Percentiles rank a stretch among this genome's conserved stretches.
These are phyloP conservation scores for Drosophila niveifrons DNA, from an alignment of 2,888 invertebrate genomes.

Conservation along the genomic window DNA sequence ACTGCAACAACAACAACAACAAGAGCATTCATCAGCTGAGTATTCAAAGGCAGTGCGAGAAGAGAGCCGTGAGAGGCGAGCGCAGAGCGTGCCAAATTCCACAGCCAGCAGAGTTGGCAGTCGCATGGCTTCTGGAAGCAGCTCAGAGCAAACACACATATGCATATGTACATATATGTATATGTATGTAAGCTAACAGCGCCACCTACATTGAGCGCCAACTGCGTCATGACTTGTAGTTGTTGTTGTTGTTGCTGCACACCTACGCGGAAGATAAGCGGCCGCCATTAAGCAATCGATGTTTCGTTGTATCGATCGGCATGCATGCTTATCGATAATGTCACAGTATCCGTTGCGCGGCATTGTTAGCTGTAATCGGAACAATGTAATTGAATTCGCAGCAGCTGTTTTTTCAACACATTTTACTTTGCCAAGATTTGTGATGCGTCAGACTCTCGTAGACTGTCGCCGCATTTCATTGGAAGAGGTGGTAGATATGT, in stretches of 20 bases:
- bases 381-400: conserved; percentile 20
- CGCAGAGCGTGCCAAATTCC: conserved; percentile 50
- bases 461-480: conserved; percentile 29
- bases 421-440: conserved; percentile 13
- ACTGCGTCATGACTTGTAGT: conserved; percentile 35
- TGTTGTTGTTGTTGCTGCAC: conserved; percentile 12
- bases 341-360: background rate
- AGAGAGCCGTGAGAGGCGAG: conserved; percentile 21
- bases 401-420: conserved; percentile 46
- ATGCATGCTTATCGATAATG: conserved; percentile 1
- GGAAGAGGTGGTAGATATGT: conserved; percentile 8
- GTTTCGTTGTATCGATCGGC: conserved; percentile 33
- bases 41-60: conserved; percentile 26
- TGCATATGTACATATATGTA: conserved; percentile 12
- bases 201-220: conserved; percentile 38
- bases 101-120: conserved; percentile 23
- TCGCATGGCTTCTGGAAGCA: conserved; percentile 69
- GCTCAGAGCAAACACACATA: conserved; percentile 38
- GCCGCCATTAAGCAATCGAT: conserved; percentile 22
- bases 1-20: conserved; percentile 39
- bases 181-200: conserved; percentile 26
- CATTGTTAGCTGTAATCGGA: background rate
- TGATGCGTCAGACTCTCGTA: conserved; percentile 48
- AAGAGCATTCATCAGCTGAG: conserved; percentile 43
- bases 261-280: conserved; percentile 36